These are phyloP conservation scores for Sturmia bella DNA, from an alignment of 2,888 invertebrate species.

Conservation along the genomic window DNA sequence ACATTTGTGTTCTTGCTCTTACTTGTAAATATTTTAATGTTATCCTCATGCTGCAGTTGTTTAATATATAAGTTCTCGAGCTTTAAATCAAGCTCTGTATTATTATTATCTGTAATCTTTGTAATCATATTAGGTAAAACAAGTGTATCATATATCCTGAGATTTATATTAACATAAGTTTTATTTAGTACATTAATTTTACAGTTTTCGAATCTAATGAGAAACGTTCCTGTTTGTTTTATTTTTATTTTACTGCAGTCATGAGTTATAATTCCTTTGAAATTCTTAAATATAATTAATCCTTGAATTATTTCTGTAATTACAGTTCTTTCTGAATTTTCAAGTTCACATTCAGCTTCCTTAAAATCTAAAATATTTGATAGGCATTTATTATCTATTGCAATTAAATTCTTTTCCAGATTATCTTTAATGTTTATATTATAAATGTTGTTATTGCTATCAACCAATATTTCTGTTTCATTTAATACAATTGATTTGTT, in stretches of 20 bases:
- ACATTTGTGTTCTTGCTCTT: slow-evolving; percentile 29
- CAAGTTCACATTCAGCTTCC: background rate
- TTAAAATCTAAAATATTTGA: background rate
- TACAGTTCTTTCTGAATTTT: background rate
- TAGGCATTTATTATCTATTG: slow-evolving; percentile 27
- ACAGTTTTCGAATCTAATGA: slow-evolving; percentile 40
- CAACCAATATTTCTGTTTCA: slow-evolving; percentile 38
- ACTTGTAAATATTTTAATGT: slow-evolving; percentile 29
- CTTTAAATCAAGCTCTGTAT: slow-evolving; percentile 26
- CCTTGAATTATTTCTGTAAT: background rate
- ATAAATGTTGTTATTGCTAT: slow-evolving; percentile 44
- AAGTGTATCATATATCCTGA: slow-evolving; percentile 55
- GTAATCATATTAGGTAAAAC: slow-evolving; percentile 57
- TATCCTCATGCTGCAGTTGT: slow-evolving; percentile 46
- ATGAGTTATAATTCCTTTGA: slow-evolving; percentile 29
- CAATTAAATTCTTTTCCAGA: slow-evolving; percentile 35
- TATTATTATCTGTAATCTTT: slow-evolving; percentile 40
- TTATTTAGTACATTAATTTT: slow-evolving; percentile 45
- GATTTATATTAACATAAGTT: slow-evolving; percentile 52
- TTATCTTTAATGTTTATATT: slow-evolving; percentile 38
- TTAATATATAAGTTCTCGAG: slow-evolving; percentile 41
- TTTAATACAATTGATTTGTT: slow-evolving; percentile 47
- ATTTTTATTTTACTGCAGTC: slow-evolving; percentile 40
- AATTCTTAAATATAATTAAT: slow-evolving; percentile 11
- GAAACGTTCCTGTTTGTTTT: slow-evolving; percentile 36